Percentiles rank a stretch among this genome's conserved stretches.
Conservation (phyloP, 2,888 invertebrate genomes). For the Cantharis lateralis region DNA sequence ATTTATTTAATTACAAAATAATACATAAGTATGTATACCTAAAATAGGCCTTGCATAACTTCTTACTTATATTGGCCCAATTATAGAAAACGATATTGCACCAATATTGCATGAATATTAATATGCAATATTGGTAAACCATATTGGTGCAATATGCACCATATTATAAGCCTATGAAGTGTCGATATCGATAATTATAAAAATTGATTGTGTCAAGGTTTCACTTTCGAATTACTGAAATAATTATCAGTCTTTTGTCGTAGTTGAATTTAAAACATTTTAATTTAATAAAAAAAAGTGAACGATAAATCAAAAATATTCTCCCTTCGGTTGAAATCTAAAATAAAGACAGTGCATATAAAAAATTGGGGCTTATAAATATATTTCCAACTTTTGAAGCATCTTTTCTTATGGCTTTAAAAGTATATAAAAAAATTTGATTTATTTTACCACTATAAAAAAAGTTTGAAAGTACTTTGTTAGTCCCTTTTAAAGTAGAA, state of each 20-base stretch:
- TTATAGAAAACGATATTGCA: too few relatives aligned
- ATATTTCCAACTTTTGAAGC: background rate
- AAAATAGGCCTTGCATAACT: too few relatives aligned
- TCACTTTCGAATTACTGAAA: too few relatives aligned
- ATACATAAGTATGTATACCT: too few relatives aligned
- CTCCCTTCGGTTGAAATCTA: background rate
- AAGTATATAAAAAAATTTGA: background rate
- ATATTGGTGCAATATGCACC: too few relatives aligned
- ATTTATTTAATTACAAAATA: too few relatives aligned
- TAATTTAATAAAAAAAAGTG: background rate
- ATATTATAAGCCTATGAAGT: too few relatives aligned
- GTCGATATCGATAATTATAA: too few relatives aligned
- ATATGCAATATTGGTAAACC: too few relatives aligned
- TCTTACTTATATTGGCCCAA: too few relatives aligned
- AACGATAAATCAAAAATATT: background rate
- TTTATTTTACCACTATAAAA: background rate
- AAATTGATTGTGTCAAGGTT: too few relatives aligned
- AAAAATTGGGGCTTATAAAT: background rate
- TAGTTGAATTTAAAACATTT: background rate
- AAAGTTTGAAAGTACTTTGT: background rate
- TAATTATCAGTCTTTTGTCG: background rate
- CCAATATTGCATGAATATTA: too few relatives aligned
- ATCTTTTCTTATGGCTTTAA: background rate
- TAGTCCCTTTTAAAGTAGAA: background rate
- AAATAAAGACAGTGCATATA: background rate